Base-by-base conservation (phyloP, 1,140 invertebrate species). In the Psix sp. region DNA sequence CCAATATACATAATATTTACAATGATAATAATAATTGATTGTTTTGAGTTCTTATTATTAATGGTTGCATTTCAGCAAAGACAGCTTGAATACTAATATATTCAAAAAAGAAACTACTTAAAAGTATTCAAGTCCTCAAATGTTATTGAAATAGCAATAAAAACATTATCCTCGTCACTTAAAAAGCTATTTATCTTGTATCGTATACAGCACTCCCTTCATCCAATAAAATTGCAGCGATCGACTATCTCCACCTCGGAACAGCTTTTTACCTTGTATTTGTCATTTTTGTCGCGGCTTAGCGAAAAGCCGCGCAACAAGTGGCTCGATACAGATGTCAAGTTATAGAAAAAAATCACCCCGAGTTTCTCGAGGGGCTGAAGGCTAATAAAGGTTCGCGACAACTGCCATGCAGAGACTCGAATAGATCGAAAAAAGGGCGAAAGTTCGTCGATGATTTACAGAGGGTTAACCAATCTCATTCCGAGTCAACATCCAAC, bases 301-400 rank as follows among this genome's bases (percentile, higher is more conserved):
- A 35, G 14, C 21, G 43, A 67, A 65, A 54, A 57, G 42, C 10
- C 26, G 43, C 56, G 78, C 79, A 80, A 80, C 77, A 80, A 78
- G 79, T 80, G 75, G 73, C 59, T 43, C 43, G 54, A 51, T 21
- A 72, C 60, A 21, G 74, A 81, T 84, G 82, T 81, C 82, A 81
- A 81, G 80, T 73, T 68, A 77, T 74, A 74, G 76, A 81, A 82
- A 83, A n/a, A 83, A 82, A 81, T 77, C 77, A 77, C 78, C 77
- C 78, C 80, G 76, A 63, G 26, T 57, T 72, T 49, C 63, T 63
- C 48, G 51, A 60, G 76, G 77, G 76, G 62, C 26, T 62, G 56
- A 52, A 56, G 56, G 67, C 80, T 80, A 80, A 83, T 83, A 81
- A 80, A 81, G 77, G 80, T 71, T 74, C 20, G 74, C 74, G 80